Conservation (phyloP, 2,797 vertebrate genomes). For the Mallotus villosus region DNA sequence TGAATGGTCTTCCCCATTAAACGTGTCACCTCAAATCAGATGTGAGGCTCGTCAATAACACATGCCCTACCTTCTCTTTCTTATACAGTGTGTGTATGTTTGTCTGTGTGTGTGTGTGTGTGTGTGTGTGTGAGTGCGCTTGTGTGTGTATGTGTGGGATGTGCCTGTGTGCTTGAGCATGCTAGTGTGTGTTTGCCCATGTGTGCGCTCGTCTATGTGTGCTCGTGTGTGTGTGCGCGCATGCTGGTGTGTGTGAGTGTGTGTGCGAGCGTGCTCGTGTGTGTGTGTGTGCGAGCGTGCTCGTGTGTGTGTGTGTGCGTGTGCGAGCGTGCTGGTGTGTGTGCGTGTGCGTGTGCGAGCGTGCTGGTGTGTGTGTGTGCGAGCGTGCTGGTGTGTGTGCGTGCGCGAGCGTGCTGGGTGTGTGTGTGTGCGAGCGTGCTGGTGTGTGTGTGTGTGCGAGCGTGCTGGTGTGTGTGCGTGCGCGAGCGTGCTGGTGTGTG, state of each 20-base stretch:
- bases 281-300: no score
- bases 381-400: not conserved
- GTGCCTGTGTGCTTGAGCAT: not conserved
- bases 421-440: not conserved
- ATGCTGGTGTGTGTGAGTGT: not conserved
- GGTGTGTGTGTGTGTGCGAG: not conserved
- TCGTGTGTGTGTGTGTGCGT: no score
- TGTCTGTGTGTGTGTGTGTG: not conserved
- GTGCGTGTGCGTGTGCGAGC: not conserved
- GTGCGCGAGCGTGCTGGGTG: not conserved
- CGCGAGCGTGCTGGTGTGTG: no score
- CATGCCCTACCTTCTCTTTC: slow-evolving; percentile 43
- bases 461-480: not conserved
- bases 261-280: no score
- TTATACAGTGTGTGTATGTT: not conserved
- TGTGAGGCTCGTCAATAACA: slow-evolving; percentile 67
- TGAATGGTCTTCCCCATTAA: slow-evolving; percentile 37
- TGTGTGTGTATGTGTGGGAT: not conserved
- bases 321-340: no score
- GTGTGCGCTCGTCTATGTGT: not conserved
- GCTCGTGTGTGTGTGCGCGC: not conserved
- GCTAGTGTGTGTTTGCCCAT: not conserved
- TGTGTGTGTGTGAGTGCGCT: not conserved
- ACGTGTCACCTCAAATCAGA: slow-evolving; percentile 63
- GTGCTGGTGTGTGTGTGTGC: no score